Base-by-base conservation (phyloP, 2,797 vertebrate species). In the Alexandromys oeconomus region DNA sequence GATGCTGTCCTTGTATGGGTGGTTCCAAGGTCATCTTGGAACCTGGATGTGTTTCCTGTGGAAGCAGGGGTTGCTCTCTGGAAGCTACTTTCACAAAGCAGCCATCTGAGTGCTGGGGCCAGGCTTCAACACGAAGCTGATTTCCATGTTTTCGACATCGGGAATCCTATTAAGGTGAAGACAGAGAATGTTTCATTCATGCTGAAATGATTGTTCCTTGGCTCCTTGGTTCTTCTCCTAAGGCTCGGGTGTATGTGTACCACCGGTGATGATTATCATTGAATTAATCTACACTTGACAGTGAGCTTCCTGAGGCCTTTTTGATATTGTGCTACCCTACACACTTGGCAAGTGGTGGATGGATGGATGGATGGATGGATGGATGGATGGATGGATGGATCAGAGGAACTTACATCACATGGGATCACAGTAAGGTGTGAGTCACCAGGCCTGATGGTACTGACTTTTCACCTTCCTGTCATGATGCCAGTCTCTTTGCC, bases 161-260 rank as follows among this genome's bases (percentile, higher is more conserved):
- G 61, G 40, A 19, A 14, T 51, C 54, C 34, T 37, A 15, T 29
- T 73, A 48, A 10, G 54, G 17, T 51, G 34, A 69, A 90, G 87
- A 57, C 13, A 14, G 88, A 10, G 86, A 46, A 37, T 0, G 0
- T 9, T 7, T 4, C 17, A 4, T 61, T 82, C 51, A 14, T 37
- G 2, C 12, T 6, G 67, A 59, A 29, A 57, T 14, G 2, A 1
- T 9, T 19, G n/a, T 37, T 69, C 46, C 10, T 84, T 76, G 31
- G 4, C 21, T 51, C 27, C 37, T 31, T 19, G n/a, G 34, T 61
- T 17, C 19, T 69, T 40, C 12, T 25, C 10, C 0, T 34, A 6
- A 46, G 40, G n/a, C 2, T 0, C 1, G 0, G 8, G n/a, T 29
- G 0, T 34, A 1, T 79, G 37, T n/a, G 1, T 17, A 29, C 48